Evolutionary conservation across 2,888 invertebrate genomes (phyloP).

Genomic region (Seira sanloemensis): DNA sequence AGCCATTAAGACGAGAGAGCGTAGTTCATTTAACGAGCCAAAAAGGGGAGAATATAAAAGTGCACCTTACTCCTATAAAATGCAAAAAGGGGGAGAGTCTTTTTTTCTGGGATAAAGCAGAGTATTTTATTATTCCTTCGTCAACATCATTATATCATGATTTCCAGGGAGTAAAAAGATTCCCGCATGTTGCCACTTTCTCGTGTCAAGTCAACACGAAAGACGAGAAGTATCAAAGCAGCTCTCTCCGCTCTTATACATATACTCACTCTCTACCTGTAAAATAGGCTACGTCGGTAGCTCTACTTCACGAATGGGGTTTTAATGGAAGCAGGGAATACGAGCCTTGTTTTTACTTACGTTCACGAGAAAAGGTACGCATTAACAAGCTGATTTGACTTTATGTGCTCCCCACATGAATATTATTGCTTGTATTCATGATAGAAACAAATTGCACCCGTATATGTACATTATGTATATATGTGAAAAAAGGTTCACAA

Average conservation of each 20-base stretch:
- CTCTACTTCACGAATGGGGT: not conserved
- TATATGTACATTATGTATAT: not conserved
- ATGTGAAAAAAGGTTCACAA: conserved; percentile 2
- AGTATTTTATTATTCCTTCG: too few species aligned
- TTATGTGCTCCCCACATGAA: conserved; percentile 23
- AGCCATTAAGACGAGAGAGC: too few species aligned
- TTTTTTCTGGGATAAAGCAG: conserved; percentile 1
- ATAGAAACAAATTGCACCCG: conserved; percentile 54
- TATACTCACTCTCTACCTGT: not conserved
- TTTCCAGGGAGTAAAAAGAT: conserved; percentile 30
- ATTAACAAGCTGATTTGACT: conserved; percentile 42
- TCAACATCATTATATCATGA: conserved; percentile 19
- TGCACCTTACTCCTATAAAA: too few species aligned
- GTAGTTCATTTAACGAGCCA: too few species aligned
- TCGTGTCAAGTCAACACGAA: conserved; percentile 56
- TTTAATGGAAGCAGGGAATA: not conserved
- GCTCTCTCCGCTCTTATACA: not conserved
- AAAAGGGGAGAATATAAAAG: not conserved
- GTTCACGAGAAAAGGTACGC: not conserved
- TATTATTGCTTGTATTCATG: conserved; percentile 58
- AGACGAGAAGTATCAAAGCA: not conserved
- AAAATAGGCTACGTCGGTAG: too few species aligned
- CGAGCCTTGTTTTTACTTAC: too few species aligned
- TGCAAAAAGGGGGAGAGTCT: too few species aligned
- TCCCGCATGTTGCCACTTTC: conserved; percentile 52